phyloP scores from a whole-genome alignment of 2,888 invertebrate genomes.

The Perizoma flavofasciatum region DNA sequence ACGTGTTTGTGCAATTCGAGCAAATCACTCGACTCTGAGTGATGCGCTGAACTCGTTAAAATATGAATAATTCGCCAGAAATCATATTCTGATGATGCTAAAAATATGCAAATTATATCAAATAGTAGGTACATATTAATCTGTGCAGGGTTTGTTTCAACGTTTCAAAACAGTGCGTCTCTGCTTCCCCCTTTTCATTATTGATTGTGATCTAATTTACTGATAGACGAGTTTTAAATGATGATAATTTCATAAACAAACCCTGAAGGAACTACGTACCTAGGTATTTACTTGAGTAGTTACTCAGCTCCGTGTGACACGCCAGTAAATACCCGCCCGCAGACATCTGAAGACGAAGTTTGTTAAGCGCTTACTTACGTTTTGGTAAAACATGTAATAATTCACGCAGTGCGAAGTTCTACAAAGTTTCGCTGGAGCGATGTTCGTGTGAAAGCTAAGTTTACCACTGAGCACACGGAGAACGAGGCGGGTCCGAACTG shows the following conservation, averaged over 20 bases:
- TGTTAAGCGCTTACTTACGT: conserved; percentile 64
- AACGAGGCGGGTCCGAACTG: conserved; percentile 3
- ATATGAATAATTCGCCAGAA: conserved; percentile 19
- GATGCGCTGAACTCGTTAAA: conserved; percentile 25
- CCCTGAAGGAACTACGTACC: neutral
- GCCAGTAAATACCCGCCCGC: conserved; percentile 47
- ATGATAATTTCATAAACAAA: neutral
- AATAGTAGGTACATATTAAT: conserved; percentile 4
- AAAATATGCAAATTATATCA: conserved; percentile 14
- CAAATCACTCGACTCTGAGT: conserved; percentile 7
- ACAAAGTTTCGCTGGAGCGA: conserved; percentile 64
- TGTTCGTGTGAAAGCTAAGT: conserved; percentile 68
- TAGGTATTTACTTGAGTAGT: conserved; percentile 6
- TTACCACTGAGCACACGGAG: conserved; percentile 41
- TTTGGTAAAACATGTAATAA: conserved; percentile 72
- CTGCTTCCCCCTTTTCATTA: too few relatives aligned
- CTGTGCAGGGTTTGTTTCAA: conserved; percentile 7
- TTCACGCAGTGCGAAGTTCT: conserved; percentile 61
- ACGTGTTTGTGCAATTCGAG: conserved; percentile 5
- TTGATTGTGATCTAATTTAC: too few relatives aligned
- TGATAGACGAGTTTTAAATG: too few relatives aligned
- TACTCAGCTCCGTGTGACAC: conserved; percentile 36
- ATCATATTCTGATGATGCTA: conserved; percentile 18
- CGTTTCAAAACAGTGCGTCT: neutral
- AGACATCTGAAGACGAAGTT: conserved; percentile 58